Conservation (phyloP, 2,113 vertebrate species). For the Melanerpes aurifrons region DNA sequence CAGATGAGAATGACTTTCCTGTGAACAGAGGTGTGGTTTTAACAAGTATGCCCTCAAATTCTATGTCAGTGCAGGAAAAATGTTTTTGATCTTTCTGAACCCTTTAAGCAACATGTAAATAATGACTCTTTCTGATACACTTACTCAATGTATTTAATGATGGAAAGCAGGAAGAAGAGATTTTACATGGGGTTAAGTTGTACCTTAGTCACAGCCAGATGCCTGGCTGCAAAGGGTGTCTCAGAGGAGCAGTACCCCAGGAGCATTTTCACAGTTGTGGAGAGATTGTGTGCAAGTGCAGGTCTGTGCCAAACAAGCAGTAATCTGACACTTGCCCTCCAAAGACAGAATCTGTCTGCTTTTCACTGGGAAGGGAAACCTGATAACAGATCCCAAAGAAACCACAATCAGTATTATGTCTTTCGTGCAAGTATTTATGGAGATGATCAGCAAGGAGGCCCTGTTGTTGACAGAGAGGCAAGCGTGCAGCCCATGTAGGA, state of each 20-base stretch:
- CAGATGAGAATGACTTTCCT: background rate
- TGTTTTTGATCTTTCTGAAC: background rate
- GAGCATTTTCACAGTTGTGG: background rate
- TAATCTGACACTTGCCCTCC: background rate
- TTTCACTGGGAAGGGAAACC: background rate
- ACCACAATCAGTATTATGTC: background rate
- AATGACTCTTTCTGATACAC: background rate
- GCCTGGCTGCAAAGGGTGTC: background rate
- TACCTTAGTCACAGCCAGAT: background rate
- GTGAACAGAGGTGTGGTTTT: background rate
- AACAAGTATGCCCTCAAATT: rapidly evolving
- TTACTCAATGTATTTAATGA: background rate
- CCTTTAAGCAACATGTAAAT: background rate
- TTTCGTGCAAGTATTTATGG: background rate
- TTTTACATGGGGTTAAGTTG: background rate
- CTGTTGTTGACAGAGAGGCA: background rate
- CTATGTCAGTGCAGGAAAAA: rapidly evolving
- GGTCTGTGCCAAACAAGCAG: background rate
- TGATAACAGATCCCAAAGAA: background rate
- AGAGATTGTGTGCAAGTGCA: background rate
- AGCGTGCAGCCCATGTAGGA: background rate
- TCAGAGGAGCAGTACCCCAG: background rate
- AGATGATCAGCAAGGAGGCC: background rate
- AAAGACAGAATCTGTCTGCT: background rate
- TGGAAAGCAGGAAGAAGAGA: background rate